Evolutionary conservation across 1,140 invertebrate genomes (phyloP), one percentile per base, ranked within the genome.

Genomic region (Diuraphis noxia): DNA sequence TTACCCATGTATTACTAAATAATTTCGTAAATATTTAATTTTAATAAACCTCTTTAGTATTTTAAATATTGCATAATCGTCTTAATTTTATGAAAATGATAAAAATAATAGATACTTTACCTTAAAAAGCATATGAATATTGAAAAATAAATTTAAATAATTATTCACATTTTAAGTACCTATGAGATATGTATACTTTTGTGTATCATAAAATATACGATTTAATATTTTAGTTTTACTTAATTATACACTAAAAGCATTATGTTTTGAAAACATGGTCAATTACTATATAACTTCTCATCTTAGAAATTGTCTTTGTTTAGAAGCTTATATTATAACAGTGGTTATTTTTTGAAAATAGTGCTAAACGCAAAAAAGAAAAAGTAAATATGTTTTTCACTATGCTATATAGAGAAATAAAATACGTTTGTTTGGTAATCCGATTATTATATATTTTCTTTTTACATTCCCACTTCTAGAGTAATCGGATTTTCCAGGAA

Each of bases 391-490:
- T 43, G 88, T 77, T 77, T 7, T 34, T 72, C 56, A 23, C 30
- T 21, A 63, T 10, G 40, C 30, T 79, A 79, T 79, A 79, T 34
- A 77, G 63, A 25, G 41, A 90, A 79, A 79, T 90, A 90, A 77
- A 90, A 89, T 89, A 79, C 88, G 41, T 90, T 90, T 43, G 41
- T 79, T 90, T 90, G 21, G n/a, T 90, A 90, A 90, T 90, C 63
- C 40, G 88, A 90, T 90, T 90, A 79, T 90, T 46, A 38, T 87
- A 52, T 87, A 56, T 88, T 79, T 90, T 77, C 36, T 79, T 90
- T 79, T 30, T 41, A 23, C 88, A 34, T 77, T 89, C n/a, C 56
- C 63, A 36, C 88, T 79, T 72, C 43, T 19, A 72, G n/a, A 38
- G 40, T 90, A 90, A 90, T 79, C 88, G 63, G 88, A 90, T 90